Percentiles rank a stretch among this genome's conserved stretches.
These are phyloP conservation scores for Ciconia stormi DNA, from an alignment of 2,113 vertebrate genomes.

Conservation along the genomic window DNA sequence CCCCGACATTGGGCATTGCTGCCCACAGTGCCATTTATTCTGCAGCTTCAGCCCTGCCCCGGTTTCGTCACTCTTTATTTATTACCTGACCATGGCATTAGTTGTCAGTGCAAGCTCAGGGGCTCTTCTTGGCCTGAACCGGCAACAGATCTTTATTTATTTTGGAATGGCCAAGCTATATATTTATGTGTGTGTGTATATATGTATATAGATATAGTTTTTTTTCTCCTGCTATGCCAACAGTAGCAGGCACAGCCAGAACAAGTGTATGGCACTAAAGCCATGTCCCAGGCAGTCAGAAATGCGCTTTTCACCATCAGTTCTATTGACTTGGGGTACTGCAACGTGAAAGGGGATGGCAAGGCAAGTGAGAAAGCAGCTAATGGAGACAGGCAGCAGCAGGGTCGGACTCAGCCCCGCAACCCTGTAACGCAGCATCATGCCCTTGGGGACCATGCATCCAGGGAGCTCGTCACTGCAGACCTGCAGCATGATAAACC, in stretches of 20 bases:
- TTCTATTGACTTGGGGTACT: not conserved
- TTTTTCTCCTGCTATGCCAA: not conserved
- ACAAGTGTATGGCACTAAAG: not conserved
- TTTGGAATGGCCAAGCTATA: not conserved
- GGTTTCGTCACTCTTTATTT: not conserved
- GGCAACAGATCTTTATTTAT: not conserved
- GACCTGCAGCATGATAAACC: not conserved
- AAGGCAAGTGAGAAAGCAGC: not conserved
- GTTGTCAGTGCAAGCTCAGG: not conserved
- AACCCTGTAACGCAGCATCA: fast-evolving
- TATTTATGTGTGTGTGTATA: fast-evolving
- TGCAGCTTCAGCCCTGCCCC: not conserved
- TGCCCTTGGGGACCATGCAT: fast-evolving
- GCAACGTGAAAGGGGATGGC: not conserved
- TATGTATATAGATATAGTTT: fast-evolving
- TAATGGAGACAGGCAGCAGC: not conserved
- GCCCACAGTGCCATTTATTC: no score
- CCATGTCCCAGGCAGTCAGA: not conserved
- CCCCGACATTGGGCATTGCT: fast-evolving
- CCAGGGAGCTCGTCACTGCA: not conserved
- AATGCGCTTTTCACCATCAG: not conserved
- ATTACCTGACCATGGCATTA: not conserved
- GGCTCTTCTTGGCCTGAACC: not conserved
- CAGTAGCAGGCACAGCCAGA: not conserved
- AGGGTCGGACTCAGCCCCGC: not conserved